Evolutionary conservation across 2,797 vertebrate genomes (phyloP).

Genomic region (Gobio occitaniae): DNA sequence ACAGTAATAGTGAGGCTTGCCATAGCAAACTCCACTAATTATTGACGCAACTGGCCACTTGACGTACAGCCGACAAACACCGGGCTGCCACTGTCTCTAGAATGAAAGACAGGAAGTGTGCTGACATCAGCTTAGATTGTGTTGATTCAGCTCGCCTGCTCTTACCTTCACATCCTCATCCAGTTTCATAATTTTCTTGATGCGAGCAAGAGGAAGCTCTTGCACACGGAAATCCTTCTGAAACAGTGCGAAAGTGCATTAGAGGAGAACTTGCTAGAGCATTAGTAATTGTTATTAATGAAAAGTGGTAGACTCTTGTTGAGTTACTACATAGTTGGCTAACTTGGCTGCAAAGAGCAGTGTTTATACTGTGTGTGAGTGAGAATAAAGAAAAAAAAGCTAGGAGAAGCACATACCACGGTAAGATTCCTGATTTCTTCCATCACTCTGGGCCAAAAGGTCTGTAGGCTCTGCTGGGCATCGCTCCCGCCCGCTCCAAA

Average conservation of each 20-base stretch:
- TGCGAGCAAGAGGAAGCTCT: constrained; percentile 95
- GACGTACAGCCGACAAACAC: neutral
- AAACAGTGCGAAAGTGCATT: constrained; percentile 64
- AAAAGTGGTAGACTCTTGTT: neutral
- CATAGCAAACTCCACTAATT: neutral
- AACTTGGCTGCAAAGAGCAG: neutral
- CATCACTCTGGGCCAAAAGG: constrained; percentile 98
- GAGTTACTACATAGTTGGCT: neutral
- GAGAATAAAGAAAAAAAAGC: neutral
- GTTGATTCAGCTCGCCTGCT: constrained; percentile 41
- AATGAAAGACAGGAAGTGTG: constrained; percentile 35
- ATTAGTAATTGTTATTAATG: neutral
- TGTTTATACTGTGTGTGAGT: neutral
- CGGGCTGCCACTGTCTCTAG: constrained; percentile 18
- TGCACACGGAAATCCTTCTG: constrained; percentile 99
- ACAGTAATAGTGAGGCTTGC: neutral
- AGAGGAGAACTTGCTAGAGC: constrained; percentile 23
- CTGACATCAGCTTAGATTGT: constrained; percentile 43
- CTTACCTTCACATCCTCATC: constrained; percentile 98
- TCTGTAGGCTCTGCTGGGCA: constrained; percentile 97
- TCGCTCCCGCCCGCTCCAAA: constrained; percentile 90
- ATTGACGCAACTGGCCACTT: neutral
- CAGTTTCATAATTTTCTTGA: constrained; percentile 99
- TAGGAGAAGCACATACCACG: constrained; percentile 79
- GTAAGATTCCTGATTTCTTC: constrained; percentile 98